Percentiles rank a stretch among this genome's conserved stretches.
Conservation (phyloP, 1,140 invertebrate species). For the Antheraea pernyi region DNA sequence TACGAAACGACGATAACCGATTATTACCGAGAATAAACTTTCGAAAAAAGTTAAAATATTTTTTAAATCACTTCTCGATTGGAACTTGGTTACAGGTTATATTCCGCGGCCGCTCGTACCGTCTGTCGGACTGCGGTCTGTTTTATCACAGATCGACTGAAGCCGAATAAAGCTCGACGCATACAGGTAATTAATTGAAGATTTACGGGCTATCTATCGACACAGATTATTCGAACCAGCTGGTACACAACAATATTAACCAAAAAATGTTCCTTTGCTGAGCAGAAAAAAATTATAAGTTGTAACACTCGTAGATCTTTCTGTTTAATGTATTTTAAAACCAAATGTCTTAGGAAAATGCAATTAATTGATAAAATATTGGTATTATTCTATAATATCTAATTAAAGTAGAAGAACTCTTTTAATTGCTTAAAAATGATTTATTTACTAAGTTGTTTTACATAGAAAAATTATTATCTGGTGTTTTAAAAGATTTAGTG, state of each 20-base stretch:
- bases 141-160: slow-evolving; percentile 20
- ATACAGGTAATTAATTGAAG: slow-evolving; percentile 33
- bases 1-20: neutral
- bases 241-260: neutral
- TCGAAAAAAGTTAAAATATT: neutral
- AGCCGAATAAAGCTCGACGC: slow-evolving; percentile 30
- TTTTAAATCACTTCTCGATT: neutral
- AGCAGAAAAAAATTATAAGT: too few species aligned
- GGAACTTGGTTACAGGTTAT: neutral
- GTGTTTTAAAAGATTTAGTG: too few species aligned
- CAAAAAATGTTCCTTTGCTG: too few species aligned
- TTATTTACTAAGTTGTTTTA: too few species aligned
- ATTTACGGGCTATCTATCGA: neutral
- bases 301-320: too few species aligned
- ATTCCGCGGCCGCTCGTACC: neutral
- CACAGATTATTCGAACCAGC: neutral
- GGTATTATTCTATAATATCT: too few species aligned
- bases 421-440: too few species aligned
- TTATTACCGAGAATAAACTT: neutral
- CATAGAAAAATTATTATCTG: too few species aligned
- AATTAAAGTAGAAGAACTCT: too few species aligned
- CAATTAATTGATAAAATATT: too few species aligned
- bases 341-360: too few species aligned
- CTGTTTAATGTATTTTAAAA: too few species aligned
- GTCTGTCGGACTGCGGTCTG: slow-evolving; percentile 2